Evolutionary conservation across 1,140 invertebrate genomes (phyloP).

Genomic region (Solenopsis invicta): DNA sequence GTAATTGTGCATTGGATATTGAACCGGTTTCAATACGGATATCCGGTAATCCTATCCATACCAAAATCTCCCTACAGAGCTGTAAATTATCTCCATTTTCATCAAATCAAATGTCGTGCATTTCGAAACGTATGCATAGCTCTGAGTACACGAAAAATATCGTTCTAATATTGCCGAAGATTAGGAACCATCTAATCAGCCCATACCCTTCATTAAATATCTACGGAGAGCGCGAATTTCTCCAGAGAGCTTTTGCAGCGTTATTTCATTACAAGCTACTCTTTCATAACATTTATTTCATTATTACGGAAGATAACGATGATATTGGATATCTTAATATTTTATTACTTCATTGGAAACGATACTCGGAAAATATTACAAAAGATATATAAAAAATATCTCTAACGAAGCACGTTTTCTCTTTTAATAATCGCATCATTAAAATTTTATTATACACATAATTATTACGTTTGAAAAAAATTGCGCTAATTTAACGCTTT

Average conservation of each 20-base stretch:
- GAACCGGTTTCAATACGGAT: constrained; percentile 26
- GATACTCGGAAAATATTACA: not conserved
- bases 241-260: too few relatives aligned
- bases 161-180: not conserved
- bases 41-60: constrained; percentile 51
- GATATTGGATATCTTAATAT: constrained; percentile 26
- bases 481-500: not conserved
- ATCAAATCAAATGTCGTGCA: not conserved
- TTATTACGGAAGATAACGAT: not conserved
- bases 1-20: constrained; percentile 72
- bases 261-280: not conserved
- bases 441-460: not conserved
- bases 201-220: not conserved
- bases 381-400: not conserved
- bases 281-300: constrained; percentile 24
- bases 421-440: constrained; percentile 30
- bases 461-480: not conserved
- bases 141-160: constrained; percentile 6
- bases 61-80: constrained; percentile 12
- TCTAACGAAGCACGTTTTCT: constrained; percentile 2
- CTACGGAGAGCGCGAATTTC: not conserved
- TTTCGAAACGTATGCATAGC: not conserved
- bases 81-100: constrained; percentile 26
- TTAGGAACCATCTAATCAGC: not conserved
- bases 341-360: constrained; percentile 4